Percentiles rank a stretch among this genome's conserved stretches.
These are phyloP conservation scores for Leptoteleia sp. DNA, from an alignment of 1,140 invertebrate species.

Conservation along the genomic window DNA sequence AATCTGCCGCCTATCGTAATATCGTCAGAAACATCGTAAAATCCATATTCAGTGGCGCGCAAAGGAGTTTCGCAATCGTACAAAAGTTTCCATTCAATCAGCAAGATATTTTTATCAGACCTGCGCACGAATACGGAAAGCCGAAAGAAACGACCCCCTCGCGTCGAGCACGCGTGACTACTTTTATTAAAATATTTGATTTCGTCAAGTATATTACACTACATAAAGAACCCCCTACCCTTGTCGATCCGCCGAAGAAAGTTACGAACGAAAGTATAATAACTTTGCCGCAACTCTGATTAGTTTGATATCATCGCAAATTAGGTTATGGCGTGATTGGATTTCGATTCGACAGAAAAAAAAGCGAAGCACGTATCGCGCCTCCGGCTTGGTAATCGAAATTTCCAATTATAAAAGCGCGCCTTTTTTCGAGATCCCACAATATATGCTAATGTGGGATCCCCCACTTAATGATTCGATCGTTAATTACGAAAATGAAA, in stretches of 20 bases:
- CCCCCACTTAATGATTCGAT: not conserved
- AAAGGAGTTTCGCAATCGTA: constrained; percentile 14
- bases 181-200: constrained; percentile 61
- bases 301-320: constrained; percentile 62
- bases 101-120: constrained; percentile 32
- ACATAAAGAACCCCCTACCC: constrained; percentile 27
- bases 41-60: not conserved
- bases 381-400: constrained; percentile 27
- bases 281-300: constrained; percentile 55
- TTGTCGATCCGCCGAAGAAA: constrained; percentile 17
- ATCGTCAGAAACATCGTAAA: constrained; percentile 6
- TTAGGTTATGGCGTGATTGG: constrained; percentile 63
- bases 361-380: constrained; percentile 43
- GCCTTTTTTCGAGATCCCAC: not conserved
- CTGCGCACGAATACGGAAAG: constrained; percentile 34
- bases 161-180: constrained; percentile 45
- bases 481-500: constrained; percentile 8
- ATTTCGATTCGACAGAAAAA: constrained; percentile 34
- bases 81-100: constrained; percentile 51
- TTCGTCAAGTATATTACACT: constrained; percentile 53
- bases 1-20: constrained; percentile 6
- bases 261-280: constrained; percentile 47
- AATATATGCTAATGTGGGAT: constrained; percentile 4
- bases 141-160: constrained; percentile 29
- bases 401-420: constrained; percentile 35